A percentile compares a stretch with the other conserved stretches of the same genome.
phyloP scores from a whole-genome alignment of 2,797 vertebrate species.

The Coregonus sp. region DNA sequence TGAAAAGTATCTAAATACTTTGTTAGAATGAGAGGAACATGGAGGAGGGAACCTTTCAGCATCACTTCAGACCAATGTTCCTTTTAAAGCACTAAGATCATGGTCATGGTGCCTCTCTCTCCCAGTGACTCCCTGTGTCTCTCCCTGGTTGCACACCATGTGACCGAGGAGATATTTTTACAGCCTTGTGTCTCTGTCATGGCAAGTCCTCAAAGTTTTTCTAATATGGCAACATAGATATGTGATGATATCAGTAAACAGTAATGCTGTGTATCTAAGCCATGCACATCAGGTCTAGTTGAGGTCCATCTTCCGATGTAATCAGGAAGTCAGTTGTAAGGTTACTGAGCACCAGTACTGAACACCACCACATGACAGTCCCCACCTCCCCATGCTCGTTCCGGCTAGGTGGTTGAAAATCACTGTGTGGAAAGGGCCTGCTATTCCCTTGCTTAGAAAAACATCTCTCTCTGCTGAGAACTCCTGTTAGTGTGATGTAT shows the following conservation, averaged over 20 bases:
- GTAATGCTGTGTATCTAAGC: too few relatives aligned
- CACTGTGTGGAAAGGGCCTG: slow-evolving; percentile 10
- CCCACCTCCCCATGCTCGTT: slow-evolving; percentile 9
- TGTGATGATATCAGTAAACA: slow-evolving; percentile 21
- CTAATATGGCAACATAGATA: too few relatives aligned
- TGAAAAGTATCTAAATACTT: slow-evolving; percentile 23
- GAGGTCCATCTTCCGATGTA: background rate
- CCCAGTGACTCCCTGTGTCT: background rate
- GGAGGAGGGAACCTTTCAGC: background rate
- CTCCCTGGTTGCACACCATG: background rate
- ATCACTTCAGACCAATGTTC: slow-evolving; percentile 4
- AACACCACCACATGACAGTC: background rate
- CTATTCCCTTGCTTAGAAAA: background rate
- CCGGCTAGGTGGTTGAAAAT: slow-evolving; percentile 24
- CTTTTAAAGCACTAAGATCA: slow-evolving; percentile 11
- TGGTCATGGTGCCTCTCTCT: slow-evolving; percentile 7
- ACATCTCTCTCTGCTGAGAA: slow-evolving; percentile 16
- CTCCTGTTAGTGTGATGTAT: slow-evolving; percentile 37
- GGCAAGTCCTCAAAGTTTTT: background rate
- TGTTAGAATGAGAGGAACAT: background rate
- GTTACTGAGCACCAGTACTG: slow-evolving; percentile 4
- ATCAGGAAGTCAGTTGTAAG: background rate
- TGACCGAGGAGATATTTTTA: background rate
- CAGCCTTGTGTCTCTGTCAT: background rate
- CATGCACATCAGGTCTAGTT: background rate